A percentile compares a stretch with the other conserved stretches of the same genome.
phyloP scores from a whole-genome alignment of 2,113 vertebrate species.

The Semicossyphus pulcher region DNA sequence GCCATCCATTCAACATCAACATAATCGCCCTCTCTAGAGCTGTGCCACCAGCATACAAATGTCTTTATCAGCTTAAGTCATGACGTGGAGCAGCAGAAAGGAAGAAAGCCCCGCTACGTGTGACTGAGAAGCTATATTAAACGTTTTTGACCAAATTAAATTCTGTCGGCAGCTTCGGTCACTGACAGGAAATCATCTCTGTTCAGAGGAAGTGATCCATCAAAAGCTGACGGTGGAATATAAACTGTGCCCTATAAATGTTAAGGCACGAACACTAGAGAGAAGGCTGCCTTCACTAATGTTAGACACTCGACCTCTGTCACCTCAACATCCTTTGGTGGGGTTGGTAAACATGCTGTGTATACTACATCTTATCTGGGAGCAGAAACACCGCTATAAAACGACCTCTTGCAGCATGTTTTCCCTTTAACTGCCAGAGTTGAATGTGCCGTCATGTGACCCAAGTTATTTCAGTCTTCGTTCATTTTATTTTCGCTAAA shows the following conservation, averaged over 20 bases:
- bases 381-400: too few species aligned
- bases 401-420: too few species aligned
- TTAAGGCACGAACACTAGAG: not conserved
- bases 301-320: not conserved
- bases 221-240: slow-evolving; percentile 42
- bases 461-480: too few species aligned
- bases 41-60: not conserved
- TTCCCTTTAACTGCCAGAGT: too few species aligned
- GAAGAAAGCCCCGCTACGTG: not conserved
- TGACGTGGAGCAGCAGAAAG: slow-evolving; percentile 4
- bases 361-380: too few species aligned
- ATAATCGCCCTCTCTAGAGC: not conserved
- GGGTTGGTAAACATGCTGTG: slow-evolving; percentile 16
- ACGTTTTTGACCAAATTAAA: slow-evolving; percentile 37
- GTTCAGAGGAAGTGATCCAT: slow-evolving; percentile 52
- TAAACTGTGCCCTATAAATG: slow-evolving; percentile 29
- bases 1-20: not conserved
- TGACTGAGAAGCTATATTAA: slow-evolving; percentile 19
- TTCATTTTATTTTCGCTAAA: not conserved
- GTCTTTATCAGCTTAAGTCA: slow-evolving; percentile 10
- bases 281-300: not conserved
- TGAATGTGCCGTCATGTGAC: too few species aligned
- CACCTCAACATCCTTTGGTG: not conserved
- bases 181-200: slow-evolving; percentile 33
- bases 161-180: slow-evolving; percentile 10